These are phyloP conservation scores for Melanotus villosus DNA, from an alignment of 2,888 invertebrate genomes.

Conservation along the genomic window DNA sequence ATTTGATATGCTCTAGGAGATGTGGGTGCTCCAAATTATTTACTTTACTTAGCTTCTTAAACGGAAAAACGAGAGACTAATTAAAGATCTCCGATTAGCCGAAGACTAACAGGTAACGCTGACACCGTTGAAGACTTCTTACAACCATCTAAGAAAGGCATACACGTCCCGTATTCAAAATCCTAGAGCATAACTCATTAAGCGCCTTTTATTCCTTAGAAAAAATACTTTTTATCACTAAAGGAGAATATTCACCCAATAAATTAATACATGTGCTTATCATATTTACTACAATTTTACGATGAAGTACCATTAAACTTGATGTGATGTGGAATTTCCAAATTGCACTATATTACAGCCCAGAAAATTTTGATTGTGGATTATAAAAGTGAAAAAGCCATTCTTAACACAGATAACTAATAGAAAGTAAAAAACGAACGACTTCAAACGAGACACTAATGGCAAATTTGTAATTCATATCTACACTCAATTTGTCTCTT, in stretches of 20 bases:
- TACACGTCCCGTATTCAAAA: conserved; percentile 62
- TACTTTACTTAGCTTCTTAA: conserved; percentile 16
- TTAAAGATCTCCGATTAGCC: conserved; percentile 47
- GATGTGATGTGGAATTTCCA: conserved; percentile 37
- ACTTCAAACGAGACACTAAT: no score
- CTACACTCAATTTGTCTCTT: not conserved
- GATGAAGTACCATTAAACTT: conserved; percentile 35
- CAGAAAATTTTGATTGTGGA: conserved; percentile 43
- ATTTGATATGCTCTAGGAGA: conserved; percentile 41
- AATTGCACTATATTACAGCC: conserved; percentile 43
- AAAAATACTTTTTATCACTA: conserved; percentile 67
- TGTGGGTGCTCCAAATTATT: conserved; percentile 34
- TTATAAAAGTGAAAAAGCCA: conserved; percentile 27
- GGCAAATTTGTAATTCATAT: no score
- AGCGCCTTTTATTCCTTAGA: conserved; percentile 55
- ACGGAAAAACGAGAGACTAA: conserved; percentile 33
- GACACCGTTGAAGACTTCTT: conserved; percentile 64
- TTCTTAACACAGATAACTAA: not conserved
- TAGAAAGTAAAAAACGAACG: not conserved
- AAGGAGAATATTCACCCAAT: conserved; percentile 53
- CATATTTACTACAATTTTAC: conserved; percentile 38
- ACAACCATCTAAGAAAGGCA: conserved; percentile 60
- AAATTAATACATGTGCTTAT: conserved; percentile 43
- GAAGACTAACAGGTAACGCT: conserved; percentile 63
- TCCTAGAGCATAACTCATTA: conserved; percentile 52